These are phyloP conservation scores for Syrrhaptes paradoxus DNA, from an alignment of 2,113 vertebrate genomes.

Conservation along the genomic window DNA sequence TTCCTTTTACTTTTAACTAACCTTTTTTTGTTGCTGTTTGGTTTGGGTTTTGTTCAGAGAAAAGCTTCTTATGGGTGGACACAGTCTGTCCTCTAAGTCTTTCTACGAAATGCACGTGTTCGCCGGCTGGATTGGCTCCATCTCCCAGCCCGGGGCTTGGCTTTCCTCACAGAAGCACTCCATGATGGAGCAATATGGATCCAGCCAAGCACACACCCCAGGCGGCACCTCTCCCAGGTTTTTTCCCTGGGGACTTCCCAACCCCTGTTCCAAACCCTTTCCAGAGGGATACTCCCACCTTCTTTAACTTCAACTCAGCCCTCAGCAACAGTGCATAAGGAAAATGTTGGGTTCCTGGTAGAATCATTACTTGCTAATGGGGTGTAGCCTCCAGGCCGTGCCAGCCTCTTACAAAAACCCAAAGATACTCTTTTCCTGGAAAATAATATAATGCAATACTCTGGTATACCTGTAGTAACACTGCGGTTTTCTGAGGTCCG, in stretches of 20 bases:
- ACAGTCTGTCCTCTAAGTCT: background rate
- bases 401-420: background rate
- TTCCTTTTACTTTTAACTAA: background rate
- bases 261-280: background rate
- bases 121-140: accelerated
- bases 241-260: background rate
- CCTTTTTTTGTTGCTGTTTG: background rate
- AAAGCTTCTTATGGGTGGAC: background rate
- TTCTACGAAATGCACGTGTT: accelerated
- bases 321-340: background rate
- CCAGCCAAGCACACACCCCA: background rate
- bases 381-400: background rate
- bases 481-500: background rate
- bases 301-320: background rate
- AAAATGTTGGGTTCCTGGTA: background rate
- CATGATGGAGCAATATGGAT: background rate
- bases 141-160: background rate
- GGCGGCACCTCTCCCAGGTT: background rate
- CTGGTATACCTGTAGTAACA: background rate
- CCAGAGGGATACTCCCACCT: background rate
- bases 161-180: background rate
- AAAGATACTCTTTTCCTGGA: background rate
- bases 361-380: background rate
- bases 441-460: background rate
- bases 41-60: background rate